Evolutionary conservation across 2,888 invertebrate genomes (phyloP).

Genomic region (Cacoxenus indagator): DNA sequence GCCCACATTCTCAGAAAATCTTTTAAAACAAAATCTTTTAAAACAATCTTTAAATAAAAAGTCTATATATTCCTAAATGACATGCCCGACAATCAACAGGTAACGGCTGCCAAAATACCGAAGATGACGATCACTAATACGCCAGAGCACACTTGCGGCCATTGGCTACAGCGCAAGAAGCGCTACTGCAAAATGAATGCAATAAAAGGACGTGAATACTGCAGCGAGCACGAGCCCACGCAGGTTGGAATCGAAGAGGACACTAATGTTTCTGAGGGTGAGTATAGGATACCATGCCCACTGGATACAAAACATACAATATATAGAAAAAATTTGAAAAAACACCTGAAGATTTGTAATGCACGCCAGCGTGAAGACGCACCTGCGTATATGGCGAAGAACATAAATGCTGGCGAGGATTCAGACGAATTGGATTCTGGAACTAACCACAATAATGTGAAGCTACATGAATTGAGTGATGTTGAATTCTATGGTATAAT

Average conservation of each 20-base stretch:
- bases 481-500: conserved; percentile 69
- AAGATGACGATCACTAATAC: conserved; percentile 40
- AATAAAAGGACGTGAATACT: conserved; percentile 77
- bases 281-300: conserved; percentile 78
- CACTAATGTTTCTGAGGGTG: conserved; percentile 25
- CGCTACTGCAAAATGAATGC: conserved; percentile 83
- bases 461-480: conserved; percentile 69
- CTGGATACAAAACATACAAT: conserved; percentile 81
- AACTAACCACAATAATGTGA: conserved; percentile 41
- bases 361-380: conserved; percentile 73
- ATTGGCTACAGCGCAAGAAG: conserved; percentile 80
- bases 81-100: conserved; percentile 37
- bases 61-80: neutral
- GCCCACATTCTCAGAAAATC: neutral
- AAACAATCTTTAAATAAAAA: neutral
- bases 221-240: conserved; percentile 79
- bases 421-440: conserved; percentile 4
- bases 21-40: neutral
- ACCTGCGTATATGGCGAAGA: conserved; percentile 69
- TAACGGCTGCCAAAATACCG: conserved; percentile 41
- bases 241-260: conserved; percentile 34
- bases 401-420: conserved; percentile 58
- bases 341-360: conserved; percentile 82
- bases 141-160: conserved; percentile 73
- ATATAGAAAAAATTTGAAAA: conserved; percentile 77